These are phyloP conservation scores for Cyrtodaria siliqua DNA, from an alignment of 2,888 invertebrate species.

Conservation along the genomic window DNA sequence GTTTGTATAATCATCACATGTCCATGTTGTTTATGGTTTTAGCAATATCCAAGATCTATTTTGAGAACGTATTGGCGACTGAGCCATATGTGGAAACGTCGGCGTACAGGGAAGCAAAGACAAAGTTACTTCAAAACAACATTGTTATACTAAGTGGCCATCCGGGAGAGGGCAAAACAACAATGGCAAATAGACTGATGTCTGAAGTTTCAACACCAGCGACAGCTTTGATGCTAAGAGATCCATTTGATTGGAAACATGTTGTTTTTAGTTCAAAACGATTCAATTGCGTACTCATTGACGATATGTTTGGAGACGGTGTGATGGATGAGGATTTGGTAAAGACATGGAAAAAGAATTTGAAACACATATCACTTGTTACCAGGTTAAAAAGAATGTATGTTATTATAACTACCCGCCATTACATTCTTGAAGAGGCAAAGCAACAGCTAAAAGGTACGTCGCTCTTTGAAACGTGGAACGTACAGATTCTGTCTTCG, in stretches of 20 bases:
- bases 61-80: no score
- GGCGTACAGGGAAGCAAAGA: slow-evolving; percentile 33
- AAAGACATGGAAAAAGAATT: slow-evolving; percentile 26
- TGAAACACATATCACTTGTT: slow-evolving; percentile 21
- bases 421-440: slow-evolving; percentile 44
- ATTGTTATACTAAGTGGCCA: slow-evolving; percentile 51
- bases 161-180: no score
- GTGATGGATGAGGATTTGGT: slow-evolving; percentile 36
- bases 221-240: no score
- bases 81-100: no score
- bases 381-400: slow-evolving; percentile 14
- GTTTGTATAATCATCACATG: no score
- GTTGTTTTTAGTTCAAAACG: no score
- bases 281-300: slow-evolving; percentile 35
- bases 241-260: slow-evolving; percentile 45
- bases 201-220: no score
- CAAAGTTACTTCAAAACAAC: no score
- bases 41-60: no score
- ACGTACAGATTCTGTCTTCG: slow-evolving; percentile 32
- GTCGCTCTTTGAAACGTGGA: slow-evolving; percentile 24
- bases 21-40: no score
- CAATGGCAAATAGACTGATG: no score
- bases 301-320: slow-evolving; percentile 52
- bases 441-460: slow-evolving; percentile 6
- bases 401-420: slow-evolving; percentile 45